These are phyloP conservation scores for Amphiura filiformis DNA, from an alignment of 35 echinoderm and acorn worm genomes.

Conservation along the genomic window DNA sequence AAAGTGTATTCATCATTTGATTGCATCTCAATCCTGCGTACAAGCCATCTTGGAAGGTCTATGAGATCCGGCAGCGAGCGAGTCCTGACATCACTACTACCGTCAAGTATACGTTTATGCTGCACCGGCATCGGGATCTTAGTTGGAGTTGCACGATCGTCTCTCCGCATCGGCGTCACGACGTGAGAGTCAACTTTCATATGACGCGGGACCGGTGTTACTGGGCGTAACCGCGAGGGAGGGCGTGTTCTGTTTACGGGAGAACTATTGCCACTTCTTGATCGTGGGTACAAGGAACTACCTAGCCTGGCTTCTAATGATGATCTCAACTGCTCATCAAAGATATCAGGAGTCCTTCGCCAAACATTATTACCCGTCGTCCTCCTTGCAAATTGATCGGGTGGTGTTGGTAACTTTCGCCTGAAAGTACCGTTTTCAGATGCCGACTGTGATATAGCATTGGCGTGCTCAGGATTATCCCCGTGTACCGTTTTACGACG, in stretches of 20 bases:
- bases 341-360: background rate
- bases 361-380: background rate
- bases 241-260: slow-evolving; percentile 35
- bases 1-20: slow-evolving; percentile 14
- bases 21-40: background rate
- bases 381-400: background rate
- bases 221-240: slow-evolving; percentile 49
- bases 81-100: slow-evolving; percentile 29
- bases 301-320: background rate
- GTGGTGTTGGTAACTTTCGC: background rate
- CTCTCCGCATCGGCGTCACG: slow-evolving; percentile 65
- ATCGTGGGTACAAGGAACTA: background rate
- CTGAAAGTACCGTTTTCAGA: background rate
- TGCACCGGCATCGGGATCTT: slow-evolving; percentile 70
- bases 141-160: slow-evolving; percentile 42
- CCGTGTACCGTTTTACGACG: too few species aligned
- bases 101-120: slow-evolving; percentile 64
- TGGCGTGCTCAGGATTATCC: too few species aligned
- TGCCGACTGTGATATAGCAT: background rate
- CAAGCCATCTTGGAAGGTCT: slow-evolving; percentile 12
- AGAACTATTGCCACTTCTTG: slow-evolving; percentile 53
- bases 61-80: slow-evolving; percentile 55
- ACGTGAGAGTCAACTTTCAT: slow-evolving; percentile 59
- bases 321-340: background rate
- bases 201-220: slow-evolving; percentile 58